Evolutionary conservation across 1,140 invertebrate genomes (phyloP), one percentile per base, ranked within the genome.

Genomic region (Chelonus insularis): DNA sequence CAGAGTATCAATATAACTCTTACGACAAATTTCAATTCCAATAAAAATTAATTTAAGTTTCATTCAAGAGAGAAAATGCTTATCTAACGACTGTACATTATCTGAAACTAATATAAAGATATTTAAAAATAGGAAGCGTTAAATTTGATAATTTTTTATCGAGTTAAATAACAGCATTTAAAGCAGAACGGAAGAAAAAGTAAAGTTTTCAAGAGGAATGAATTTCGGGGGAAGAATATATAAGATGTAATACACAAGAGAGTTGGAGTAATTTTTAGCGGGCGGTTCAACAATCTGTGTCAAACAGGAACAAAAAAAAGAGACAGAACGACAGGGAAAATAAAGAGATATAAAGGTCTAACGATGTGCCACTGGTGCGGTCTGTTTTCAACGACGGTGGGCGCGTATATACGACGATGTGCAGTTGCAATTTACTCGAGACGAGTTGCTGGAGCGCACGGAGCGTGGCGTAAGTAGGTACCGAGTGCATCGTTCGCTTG

Each of bases 261-360:
- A 37, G 4, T n/a, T 7, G 36, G 29, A 57, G 55, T 63, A 63
- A 63, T 63, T 63, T 63, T 63, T 58, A 63, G 55, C 61, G 55
- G 60, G 54, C 63, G 68, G 70, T 72, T 69, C 70, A 69, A 72
- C 63, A 72, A 72, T 72, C 70, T 69, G 63, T 69, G 66, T 71
- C 68, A 71, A 69, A 68, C 59, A 68, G 62, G 63, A 67, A 62
- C 59, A 56, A 56, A 56, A 16, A n/a, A n/a, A 68, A 65, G 62
- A 14, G 21, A 14, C 43, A 48, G n/a, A 43, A 36, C 21, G 36
- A 41, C 41, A 56, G 21, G 12, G 45, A 47, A 58, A 50, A 54
- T 54, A 36, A 36, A 51, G 41, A 59, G 32, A 39, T 34, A 25
- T 21, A 54, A 32, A 41, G 20, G 52, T 9, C 16, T 21, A 32